Base-by-base conservation (phyloP, 1,140 invertebrate genomes). In the Tyrophagus putrescentiae region DNA sequence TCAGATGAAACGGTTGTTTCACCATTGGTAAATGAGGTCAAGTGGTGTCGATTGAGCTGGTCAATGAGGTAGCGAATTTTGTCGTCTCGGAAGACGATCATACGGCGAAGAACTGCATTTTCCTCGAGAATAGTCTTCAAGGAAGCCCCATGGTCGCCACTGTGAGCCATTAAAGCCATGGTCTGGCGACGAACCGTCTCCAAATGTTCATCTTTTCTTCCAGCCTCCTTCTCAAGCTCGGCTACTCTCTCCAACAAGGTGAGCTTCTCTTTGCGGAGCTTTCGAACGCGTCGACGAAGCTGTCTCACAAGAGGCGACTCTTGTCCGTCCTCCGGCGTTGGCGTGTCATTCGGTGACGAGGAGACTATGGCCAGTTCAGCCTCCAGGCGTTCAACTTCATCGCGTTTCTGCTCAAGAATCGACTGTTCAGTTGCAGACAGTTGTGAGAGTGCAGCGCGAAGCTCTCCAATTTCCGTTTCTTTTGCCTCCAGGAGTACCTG, bases 211-310 rank as follows among this genome's bases (percentile, higher is more conserved):
- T 53, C 44, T 18, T 60, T 54, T 9, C 21, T 16, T 29, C 25
- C 13, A 33, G 29, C 44, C 54, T 60, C 50, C 16, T 60, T n/a
- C 42, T 60, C 59, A 18, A 60, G n/a, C 45, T 18, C 39, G n/a
- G n/a, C n/a, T n/a, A 16, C n/a, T 13, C 36, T n/a, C 21, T n/a
- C 18, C 1, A 41, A 28, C 23, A 13, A 18, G 34, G 39, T 58
- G 32, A n/a, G 13, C 27, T 54, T 54, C 6, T 21, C 3, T 21
- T 42, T 42, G 18, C 52, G 52, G 4, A 54, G 2, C 25, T 54
- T 54, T 32, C 52, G 52, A 54, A 27, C 25, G n/a, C 25, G 52
- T 32, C 25, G 13, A 32, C 52, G 52, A 27, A 54, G 31, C 39
- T 54, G 25, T 32, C 27, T 41, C 23, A 7, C 50, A 11, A 56